Conservation (phyloP, 2,113 vertebrate genomes). For the Nycticryphes semicollaris region DNA sequence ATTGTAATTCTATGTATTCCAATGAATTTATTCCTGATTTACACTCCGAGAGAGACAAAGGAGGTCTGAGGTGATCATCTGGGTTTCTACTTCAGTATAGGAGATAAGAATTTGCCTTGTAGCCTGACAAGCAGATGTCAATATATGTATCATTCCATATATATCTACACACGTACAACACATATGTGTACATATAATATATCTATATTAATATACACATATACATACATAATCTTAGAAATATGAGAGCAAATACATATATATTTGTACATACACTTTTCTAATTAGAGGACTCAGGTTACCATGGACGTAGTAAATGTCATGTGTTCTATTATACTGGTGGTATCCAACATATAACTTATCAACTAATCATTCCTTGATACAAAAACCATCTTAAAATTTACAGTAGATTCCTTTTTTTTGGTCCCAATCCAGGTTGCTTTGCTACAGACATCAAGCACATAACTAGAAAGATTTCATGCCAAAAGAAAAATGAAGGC, state of each 20-base stretch:
- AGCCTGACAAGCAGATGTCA: background rate
- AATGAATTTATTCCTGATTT: slow-evolving; percentile 57
- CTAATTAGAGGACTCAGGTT: slow-evolving; percentile 6
- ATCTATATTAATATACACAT: background rate
- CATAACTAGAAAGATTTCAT: slow-evolving; percentile 79
- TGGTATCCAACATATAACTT: background rate
- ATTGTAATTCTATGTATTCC: background rate
- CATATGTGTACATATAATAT: slow-evolving; percentile 5
- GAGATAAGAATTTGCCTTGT: slow-evolving; percentile 58
- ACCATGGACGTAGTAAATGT: background rate
- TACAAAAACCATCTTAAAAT: background rate
- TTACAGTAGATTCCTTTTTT: slow-evolving; percentile 66
- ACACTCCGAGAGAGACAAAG: background rate
- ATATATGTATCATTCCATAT: background rate
- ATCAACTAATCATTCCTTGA: background rate
- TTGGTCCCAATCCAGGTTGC: slow-evolving; percentile 77
- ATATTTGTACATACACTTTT: background rate
- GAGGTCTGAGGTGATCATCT: background rate
- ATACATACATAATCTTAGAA: background rate
- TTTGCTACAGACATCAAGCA: slow-evolving; percentile 81
- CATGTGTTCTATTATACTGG: background rate
- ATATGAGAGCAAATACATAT: slow-evolving; percentile 3
- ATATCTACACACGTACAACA: background rate
- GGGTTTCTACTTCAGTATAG: slow-evolving; percentile 16
- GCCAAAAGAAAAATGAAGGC: slow-evolving; percentile 81